Conservation (phyloP, 2,888 invertebrate genomes). For the Tuberolachnus salignus region DNA sequence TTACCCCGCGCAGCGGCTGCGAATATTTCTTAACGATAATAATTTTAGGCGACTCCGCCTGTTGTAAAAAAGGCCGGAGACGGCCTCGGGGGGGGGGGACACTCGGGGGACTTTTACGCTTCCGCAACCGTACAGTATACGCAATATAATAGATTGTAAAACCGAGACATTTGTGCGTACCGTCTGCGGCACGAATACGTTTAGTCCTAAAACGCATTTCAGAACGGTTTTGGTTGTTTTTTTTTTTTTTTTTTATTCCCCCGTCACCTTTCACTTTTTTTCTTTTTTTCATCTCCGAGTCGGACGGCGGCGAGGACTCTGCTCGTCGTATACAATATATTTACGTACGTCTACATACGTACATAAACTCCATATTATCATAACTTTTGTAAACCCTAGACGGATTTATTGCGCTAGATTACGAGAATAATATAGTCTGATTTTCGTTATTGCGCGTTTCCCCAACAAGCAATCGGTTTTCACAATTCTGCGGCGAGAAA, state of each 20-base stretch:
- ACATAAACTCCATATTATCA: too few species aligned
- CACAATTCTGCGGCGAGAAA: not conserved
- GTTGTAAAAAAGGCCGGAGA: constrained; percentile 28
- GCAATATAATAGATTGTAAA: not conserved
- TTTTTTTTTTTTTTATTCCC: not conserved
- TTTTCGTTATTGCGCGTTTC: not conserved
- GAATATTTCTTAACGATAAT: constrained; percentile 26
- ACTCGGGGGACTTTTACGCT: not conserved
- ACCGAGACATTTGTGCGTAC: constrained; percentile 15
- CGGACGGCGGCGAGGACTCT: too few species aligned
- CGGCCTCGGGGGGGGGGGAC: constrained; percentile 21
- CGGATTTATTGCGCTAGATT: not conserved
- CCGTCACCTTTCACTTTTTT: constrained; percentile 40
- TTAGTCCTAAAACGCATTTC: not conserved
- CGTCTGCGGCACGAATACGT: not conserved
- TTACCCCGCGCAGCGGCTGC: not conserved
- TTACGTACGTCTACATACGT: too few species aligned
- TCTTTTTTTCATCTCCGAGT: not conserved
- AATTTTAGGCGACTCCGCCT: constrained; percentile 35
- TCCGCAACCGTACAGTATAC: not conserved
- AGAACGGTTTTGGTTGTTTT: not conserved
- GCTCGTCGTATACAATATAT: too few species aligned
- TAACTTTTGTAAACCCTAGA: not conserved
- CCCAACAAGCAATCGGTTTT: not conserved
- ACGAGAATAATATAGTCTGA: not conserved